Evolutionary conservation across 2,113 vertebrate species (phyloP).

Genomic region (Mobula hypostoma): DNA sequence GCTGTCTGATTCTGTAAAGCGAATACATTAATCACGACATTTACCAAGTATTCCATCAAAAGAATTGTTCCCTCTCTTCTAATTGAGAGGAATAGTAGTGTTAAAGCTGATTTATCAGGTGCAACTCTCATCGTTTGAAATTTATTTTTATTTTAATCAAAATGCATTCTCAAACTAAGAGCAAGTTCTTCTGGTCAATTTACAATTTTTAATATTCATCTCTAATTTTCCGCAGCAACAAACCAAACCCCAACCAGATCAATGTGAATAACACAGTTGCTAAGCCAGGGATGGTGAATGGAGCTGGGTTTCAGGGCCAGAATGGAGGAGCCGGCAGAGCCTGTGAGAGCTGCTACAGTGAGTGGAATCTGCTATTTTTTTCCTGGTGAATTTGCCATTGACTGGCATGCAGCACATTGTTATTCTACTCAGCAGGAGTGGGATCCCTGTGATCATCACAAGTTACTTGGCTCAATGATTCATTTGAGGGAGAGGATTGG

Average conservation of each 20-base stretch:
- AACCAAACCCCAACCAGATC: conserved; percentile 42
- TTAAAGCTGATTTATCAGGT: neutral
- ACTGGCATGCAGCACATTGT: neutral
- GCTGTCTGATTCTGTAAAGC: too few species aligned
- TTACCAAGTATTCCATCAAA: neutral
- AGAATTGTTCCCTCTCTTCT: neutral
- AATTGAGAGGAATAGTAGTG: neutral
- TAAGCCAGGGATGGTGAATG: conserved; percentile 39
- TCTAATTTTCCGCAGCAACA: conserved; percentile 38
- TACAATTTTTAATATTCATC: neutral
- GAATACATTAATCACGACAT: neutral
- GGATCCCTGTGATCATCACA: neutral
- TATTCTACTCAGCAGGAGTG: neutral
- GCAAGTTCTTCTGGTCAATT: too few species aligned
- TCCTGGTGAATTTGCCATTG: neutral
- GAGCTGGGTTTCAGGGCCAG: conserved; percentile 36
- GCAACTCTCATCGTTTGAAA: neutral
- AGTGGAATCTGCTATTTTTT: neutral
- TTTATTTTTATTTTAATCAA: too few species aligned
- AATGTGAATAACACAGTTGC: conserved; percentile 35
- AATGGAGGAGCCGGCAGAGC: conserved; percentile 36
- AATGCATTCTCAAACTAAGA: neutral
- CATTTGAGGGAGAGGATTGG: neutral
- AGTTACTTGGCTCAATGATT: neutral
- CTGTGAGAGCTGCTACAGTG: conserved; percentile 42